A percentile compares a stretch with the other conserved stretches of the same genome.
These are phyloP conservation scores for Scomberomorus guttatus DNA, from an alignment of 2,797 vertebrate genomes.

Conservation along the genomic window DNA sequence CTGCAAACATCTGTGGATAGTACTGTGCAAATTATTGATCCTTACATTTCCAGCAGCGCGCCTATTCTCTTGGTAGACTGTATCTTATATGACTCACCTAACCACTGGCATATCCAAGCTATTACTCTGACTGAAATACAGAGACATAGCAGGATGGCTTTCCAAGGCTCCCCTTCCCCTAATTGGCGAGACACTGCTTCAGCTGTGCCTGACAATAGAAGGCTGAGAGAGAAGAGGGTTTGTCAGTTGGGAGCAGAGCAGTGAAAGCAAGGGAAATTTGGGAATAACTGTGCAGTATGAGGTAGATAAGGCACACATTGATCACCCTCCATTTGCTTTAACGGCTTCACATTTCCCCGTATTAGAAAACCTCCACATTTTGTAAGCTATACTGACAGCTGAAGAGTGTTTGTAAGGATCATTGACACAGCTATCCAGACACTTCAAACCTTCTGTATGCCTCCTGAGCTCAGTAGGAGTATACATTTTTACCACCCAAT, in stretches of 20 bases:
- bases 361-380: slow-evolving; percentile 42
- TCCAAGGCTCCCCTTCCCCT: slow-evolving; percentile 59
- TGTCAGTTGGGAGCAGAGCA: slow-evolving; percentile 76
- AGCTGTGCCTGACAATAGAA: slow-evolving; percentile 67
- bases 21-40: slow-evolving; percentile 61
- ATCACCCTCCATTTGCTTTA: slow-evolving; percentile 69
- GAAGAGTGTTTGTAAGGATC: slow-evolving; percentile 28
- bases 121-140: slow-evolving; percentile 58
- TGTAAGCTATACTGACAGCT: slow-evolving; percentile 27
- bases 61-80: slow-evolving; percentile 39
- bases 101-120: slow-evolving; percentile 53
- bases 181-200: slow-evolving; percentile 71
- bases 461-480: slow-evolving; percentile 18
- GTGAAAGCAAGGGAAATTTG: slow-evolving; percentile 74
- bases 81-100: slow-evolving; percentile 49
- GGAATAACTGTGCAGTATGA: slow-evolving; percentile 59
- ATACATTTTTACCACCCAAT: slow-evolving; percentile 4
- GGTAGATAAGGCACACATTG: slow-evolving; percentile 55
- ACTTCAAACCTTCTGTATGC: slow-evolving; percentile 27
- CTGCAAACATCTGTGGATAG: slow-evolving; percentile 33
- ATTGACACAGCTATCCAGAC: slow-evolving; percentile 21
- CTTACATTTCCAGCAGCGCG: slow-evolving; percentile 47
- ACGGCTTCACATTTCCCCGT: slow-evolving; percentile 39
- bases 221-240: slow-evolving; percentile 66
- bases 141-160: slow-evolving; percentile 53